Evolutionary conservation across 2,797 vertebrate species (phyloP).

Genomic region (Rousettus madagascariensis): DNA sequence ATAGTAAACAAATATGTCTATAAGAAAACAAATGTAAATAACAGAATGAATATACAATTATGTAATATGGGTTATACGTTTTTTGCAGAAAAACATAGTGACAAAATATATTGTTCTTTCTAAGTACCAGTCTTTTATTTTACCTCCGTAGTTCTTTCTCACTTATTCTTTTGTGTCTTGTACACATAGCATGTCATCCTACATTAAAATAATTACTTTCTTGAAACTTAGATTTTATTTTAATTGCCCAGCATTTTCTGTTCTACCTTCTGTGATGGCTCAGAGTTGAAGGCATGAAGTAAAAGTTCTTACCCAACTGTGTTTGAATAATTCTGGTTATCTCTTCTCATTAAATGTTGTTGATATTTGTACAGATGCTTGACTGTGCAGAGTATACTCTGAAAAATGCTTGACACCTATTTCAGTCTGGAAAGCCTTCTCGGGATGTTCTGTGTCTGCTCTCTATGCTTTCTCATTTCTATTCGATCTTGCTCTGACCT

Average conservation of each 20-base stretch:
- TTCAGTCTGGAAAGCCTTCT: neutral
- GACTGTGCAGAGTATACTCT: neutral
- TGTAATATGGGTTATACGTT: neutral
- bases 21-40: neutral
- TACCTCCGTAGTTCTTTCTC: neutral
- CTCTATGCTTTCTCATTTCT: neutral
- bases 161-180: neutral
- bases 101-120: neutral
- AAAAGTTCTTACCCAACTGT: neutral
- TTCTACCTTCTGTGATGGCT: neutral
- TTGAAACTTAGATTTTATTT: constrained; percentile 2
- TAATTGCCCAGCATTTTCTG: neutral
- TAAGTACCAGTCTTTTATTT: neutral
- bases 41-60: neutral
- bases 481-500: neutral
- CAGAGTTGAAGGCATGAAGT: neutral
- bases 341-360: neutral
- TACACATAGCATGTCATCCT: neutral
- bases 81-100: neutral
- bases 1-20: neutral
- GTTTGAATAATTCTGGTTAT: neutral
- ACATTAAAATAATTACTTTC: neutral
- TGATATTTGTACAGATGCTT: neutral
- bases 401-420: neutral
- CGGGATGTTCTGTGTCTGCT: neutral